A percentile compares a stretch with the other conserved stretches of the same genome.
Evolutionary conservation across 2,113 vertebrate species (phyloP).

Genomic region (Hippolais icterina): DNA sequence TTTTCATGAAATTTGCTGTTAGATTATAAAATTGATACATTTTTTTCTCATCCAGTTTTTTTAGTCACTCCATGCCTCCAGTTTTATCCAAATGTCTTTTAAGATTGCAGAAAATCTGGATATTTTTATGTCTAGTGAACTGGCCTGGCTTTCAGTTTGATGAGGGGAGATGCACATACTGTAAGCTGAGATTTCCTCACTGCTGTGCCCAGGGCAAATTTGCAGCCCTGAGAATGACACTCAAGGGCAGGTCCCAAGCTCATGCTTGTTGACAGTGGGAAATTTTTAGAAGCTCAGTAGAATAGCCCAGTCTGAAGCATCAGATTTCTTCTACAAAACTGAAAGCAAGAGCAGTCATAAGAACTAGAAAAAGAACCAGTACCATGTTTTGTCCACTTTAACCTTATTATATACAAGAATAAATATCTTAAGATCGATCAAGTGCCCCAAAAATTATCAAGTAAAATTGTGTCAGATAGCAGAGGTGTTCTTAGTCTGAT

Average conservation of each 20-base stretch:
- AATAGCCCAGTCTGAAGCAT: not conserved
- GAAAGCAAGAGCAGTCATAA: not conserved
- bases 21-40: not conserved
- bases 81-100: not conserved
- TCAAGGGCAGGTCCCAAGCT: not conserved
- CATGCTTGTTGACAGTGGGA: rapidly evolving
- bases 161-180: rapidly evolving
- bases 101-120: not conserved
- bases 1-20: not conserved
- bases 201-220: not conserved
- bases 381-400: not conserved
- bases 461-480: not conserved
- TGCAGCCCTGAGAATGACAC: not conserved
- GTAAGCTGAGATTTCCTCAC: not conserved
- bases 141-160: not conserved
- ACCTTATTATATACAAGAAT: not conserved
- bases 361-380: not conserved
- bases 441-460: not conserved
- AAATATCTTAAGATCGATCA: not conserved
- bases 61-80: not conserved
- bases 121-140: not conserved
- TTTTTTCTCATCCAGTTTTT: not conserved
- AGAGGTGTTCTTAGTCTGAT: not conserved
- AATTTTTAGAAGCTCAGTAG: not conserved
- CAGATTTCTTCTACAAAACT: not conserved